Evolutionary conservation across 2,888 invertebrate species (phyloP).

Genomic region (Eilema depressum): DNA sequence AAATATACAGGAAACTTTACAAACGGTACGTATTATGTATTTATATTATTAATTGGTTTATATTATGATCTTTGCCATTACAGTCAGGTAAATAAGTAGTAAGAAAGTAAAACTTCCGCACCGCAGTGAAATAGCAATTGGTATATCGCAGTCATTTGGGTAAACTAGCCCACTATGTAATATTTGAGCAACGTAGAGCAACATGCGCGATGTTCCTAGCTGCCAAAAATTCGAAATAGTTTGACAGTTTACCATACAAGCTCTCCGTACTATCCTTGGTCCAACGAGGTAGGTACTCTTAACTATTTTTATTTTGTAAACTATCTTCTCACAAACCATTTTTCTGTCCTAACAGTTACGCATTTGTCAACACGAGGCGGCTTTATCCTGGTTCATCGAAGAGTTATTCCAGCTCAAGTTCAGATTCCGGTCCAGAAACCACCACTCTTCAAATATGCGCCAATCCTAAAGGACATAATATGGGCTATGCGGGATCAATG

Average conservation of each 20-base stretch:
- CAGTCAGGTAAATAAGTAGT: too few relatives aligned
- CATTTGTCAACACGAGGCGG: slow-evolving; percentile 3
- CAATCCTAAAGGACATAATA: slow-evolving; percentile 56
- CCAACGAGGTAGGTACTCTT: too few relatives aligned
- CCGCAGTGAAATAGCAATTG: too few relatives aligned
- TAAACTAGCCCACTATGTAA: too few relatives aligned
- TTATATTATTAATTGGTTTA: not conserved
- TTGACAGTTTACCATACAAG: not conserved
- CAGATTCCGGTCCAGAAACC: slow-evolving; percentile 57
- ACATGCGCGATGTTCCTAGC: too few relatives aligned
- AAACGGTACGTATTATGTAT: slow-evolving; percentile 63
- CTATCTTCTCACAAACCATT: not conserved
- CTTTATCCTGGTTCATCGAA: slow-evolving; percentile 45
- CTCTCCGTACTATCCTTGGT: not conserved
- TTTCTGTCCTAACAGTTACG: slow-evolving; percentile 35
- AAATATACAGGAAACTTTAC: slow-evolving; percentile 63
- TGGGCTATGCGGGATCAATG: slow-evolving; percentile 18
- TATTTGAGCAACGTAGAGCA: too few relatives aligned
- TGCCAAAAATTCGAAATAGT: not conserved
- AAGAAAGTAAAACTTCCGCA: too few relatives aligned
- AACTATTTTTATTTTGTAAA: not conserved
- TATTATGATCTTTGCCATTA: not conserved
- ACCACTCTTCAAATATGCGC: slow-evolving; percentile 53
- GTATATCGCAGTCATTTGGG: too few relatives aligned
- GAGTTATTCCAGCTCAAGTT: slow-evolving; percentile 52